phyloP scores from a whole-genome alignment of 1,140 invertebrate genomes.

The Caenorhabditis brenneri region DNA sequence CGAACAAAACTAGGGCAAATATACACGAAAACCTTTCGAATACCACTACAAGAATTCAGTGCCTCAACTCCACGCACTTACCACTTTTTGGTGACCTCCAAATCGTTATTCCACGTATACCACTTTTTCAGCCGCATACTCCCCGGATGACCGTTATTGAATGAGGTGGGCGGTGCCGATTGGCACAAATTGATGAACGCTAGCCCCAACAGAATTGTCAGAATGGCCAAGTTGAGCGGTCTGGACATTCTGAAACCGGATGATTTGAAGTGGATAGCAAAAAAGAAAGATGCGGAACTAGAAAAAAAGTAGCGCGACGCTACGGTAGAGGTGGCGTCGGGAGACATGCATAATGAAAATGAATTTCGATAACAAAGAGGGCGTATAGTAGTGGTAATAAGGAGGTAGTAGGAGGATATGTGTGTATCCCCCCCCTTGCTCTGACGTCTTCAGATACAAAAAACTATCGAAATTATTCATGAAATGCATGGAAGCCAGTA shows the following conservation, averaged over 20 bases:
- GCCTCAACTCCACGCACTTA: neutral
- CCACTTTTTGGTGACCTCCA: conserved; percentile 26
- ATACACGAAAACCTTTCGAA: too few relatives aligned
- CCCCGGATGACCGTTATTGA: neutral
- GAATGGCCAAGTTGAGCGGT: conserved; percentile 35
- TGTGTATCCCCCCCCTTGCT: too few relatives aligned
- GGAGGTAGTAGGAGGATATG: neutral
- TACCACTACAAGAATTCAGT: too few relatives aligned
- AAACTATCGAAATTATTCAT: conserved; percentile 15
- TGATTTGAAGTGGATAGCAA: neutral
- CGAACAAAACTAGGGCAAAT: too few relatives aligned
- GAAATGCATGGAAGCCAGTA: too few relatives aligned
- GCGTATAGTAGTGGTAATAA: neutral
- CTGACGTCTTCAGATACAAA: conserved; percentile 19
- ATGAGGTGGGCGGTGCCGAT: neutral
- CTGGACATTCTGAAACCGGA: neutral
- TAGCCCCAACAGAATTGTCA: neutral
- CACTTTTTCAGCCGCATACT: neutral
- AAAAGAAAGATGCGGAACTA: neutral
- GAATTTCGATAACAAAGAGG: neutral
- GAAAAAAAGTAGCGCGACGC: neutral
- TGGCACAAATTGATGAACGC: neutral
- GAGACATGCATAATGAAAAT: neutral
- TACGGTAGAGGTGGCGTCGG: neutral
- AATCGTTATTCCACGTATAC: conserved; percentile 14